A percentile compares a stretch with the other conserved stretches of the same genome.
Conservation (phyloP, 92 coral and sea anemone species). For the Meandrina meandrites region DNA sequence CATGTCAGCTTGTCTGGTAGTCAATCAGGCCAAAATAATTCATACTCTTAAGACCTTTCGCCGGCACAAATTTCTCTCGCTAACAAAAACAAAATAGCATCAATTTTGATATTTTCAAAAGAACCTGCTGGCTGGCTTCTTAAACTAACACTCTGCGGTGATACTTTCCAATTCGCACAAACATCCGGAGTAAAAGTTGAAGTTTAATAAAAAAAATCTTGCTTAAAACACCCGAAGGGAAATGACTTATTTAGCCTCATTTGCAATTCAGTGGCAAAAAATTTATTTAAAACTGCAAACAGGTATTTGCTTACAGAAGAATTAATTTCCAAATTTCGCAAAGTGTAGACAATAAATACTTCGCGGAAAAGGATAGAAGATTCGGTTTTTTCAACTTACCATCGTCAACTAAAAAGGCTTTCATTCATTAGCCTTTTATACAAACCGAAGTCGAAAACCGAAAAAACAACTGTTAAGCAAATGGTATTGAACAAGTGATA, state of each 20-base stretch:
- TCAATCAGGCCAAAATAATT: conserved; percentile 5
- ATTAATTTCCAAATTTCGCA: conserved; percentile 65
- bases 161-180: conserved; percentile 67
- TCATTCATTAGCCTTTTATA: conserved; percentile 35
- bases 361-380: neutral
- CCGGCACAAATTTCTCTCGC: conserved; percentile 46
- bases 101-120: conserved; percentile 70
- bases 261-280: conserved; percentile 65
- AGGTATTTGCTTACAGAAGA: conserved; percentile 71
- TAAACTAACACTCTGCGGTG: conserved; percentile 76
- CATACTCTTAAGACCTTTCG: conserved; percentile 47
- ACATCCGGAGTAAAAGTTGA: conserved; percentile 77
- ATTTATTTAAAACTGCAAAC: conserved; percentile 68
- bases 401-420: neutral
- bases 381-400: neutral
- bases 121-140: conserved; percentile 81
- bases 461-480: conserved; percentile 56
- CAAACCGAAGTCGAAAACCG: conserved; percentile 29
- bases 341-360: conserved; percentile 34
- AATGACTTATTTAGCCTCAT: conserved; percentile 73
- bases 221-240: conserved; percentile 52
- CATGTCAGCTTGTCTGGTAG: conserved; percentile 35
- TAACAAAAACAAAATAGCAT: conserved; percentile 66
- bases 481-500: conserved; percentile 60
- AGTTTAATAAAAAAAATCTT: conserved; percentile 70